Percentiles rank a stretch among this genome's conserved stretches.
These are phyloP conservation scores for Apogon hyalosoma DNA, from an alignment of 2,797 vertebrate species.

Conservation along the genomic window DNA sequence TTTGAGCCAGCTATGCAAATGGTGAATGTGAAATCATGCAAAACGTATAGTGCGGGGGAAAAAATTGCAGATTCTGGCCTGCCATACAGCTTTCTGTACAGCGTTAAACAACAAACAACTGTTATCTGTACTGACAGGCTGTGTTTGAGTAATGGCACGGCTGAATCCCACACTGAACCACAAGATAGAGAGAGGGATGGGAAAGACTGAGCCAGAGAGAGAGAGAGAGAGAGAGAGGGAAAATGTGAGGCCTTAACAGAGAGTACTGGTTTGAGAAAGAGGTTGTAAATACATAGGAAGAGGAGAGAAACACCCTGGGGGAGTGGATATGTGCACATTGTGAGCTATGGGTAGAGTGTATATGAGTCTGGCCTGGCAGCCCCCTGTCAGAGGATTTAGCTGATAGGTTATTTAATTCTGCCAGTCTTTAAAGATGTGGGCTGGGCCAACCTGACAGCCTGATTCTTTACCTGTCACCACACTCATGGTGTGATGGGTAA, in stretches of 20 bases:
- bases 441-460: slow-evolving; percentile 62
- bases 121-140: slow-evolving; percentile 69
- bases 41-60: slow-evolving; percentile 9
- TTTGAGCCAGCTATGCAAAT: slow-evolving; percentile 35
- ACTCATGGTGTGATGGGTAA: slow-evolving; percentile 73
- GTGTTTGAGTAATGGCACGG: slow-evolving; percentile 72
- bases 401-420: slow-evolving; percentile 69
- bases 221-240: not conserved
- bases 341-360: slow-evolving; percentile 24
- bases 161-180: slow-evolving; percentile 65
- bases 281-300: slow-evolving; percentile 28
- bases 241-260: slow-evolving; percentile 18
- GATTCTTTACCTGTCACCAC: slow-evolving; percentile 76
- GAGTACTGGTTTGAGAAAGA: slow-evolving; percentile 31
- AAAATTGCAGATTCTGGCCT: slow-evolving; percentile 56
- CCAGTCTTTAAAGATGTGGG: slow-evolving; percentile 62
- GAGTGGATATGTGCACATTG: slow-evolving; percentile 34
- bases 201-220: not conserved
- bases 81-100: slow-evolving; percentile 56
- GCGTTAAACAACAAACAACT: slow-evolving; percentile 71
- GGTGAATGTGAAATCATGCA: slow-evolving; percentile 47
- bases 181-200: slow-evolving; percentile 26
- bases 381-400: slow-evolving; percentile 39
- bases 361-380: slow-evolving; percentile 47
- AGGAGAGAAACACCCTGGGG: slow-evolving; percentile 15